Evolutionary conservation across 2,113 vertebrate genomes (phyloP).

Genomic region (Tachycineta bicolor): DNA sequence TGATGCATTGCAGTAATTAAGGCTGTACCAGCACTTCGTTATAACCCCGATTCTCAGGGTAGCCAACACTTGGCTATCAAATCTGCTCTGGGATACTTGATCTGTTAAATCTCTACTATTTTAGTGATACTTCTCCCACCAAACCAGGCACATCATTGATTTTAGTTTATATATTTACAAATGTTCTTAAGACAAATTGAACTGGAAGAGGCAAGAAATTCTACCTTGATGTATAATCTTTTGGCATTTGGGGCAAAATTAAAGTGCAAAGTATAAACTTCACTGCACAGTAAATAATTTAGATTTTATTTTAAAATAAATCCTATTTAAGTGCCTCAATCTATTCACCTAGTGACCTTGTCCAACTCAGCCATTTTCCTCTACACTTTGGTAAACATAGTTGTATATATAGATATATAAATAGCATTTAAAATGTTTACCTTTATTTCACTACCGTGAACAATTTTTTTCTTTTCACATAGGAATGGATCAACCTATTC

Average conservation of each 20-base stretch:
- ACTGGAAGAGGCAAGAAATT: constrained; percentile 47
- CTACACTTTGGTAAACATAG: constrained; percentile 68
- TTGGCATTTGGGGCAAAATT: constrained; percentile 66
- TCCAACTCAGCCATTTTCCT: constrained; percentile 63
- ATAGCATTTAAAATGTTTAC: constrained; percentile 63
- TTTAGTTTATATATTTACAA: constrained; percentile 55
- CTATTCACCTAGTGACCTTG: constrained; percentile 49
- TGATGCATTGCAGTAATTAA: background rate
- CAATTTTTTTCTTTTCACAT: background rate
- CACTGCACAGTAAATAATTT: constrained; percentile 67
- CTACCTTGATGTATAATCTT: constrained; percentile 48
- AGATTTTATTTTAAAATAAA: constrained; percentile 57
- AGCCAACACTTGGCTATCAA: constrained; percentile 3
- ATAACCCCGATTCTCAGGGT: background rate
- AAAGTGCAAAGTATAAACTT: constrained; percentile 73
- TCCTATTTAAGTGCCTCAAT: constrained; percentile 57
- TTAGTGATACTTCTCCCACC: constrained; percentile 15
- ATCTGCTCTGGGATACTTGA: constrained; percentile 7
- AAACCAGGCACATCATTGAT: constrained; percentile 43
- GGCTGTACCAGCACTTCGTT: constrained; percentile 43
- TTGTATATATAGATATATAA: constrained; percentile 49
- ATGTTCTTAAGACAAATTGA: constrained; percentile 40
- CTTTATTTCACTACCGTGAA: constrained; percentile 55
- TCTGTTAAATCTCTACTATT: background rate
- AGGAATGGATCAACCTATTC: constrained; percentile 68